A percentile compares a stretch with the other conserved stretches of the same genome.
These are phyloP conservation scores for Cryptocephalus moraei DNA, from an alignment of 2,888 invertebrate species.

Conservation along the genomic window DNA sequence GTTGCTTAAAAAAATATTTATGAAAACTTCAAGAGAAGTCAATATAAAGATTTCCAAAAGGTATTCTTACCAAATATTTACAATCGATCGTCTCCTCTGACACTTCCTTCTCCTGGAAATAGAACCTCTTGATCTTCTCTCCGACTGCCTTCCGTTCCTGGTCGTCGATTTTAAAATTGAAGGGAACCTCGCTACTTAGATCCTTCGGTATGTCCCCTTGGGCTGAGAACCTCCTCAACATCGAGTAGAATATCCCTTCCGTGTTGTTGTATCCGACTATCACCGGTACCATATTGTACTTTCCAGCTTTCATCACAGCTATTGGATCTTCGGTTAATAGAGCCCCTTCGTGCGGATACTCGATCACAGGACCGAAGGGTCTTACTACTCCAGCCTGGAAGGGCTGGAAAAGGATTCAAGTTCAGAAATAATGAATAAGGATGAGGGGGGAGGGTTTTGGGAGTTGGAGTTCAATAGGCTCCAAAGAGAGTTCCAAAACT, in stretches of 20 bases:
- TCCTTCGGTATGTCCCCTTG: conserved; percentile 10
- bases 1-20: no score
- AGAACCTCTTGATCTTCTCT: conserved; percentile 33
- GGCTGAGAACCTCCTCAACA: conserved; percentile 1
- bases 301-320: conserved; percentile 3
- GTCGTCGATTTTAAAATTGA: conserved; percentile 20
- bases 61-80: conserved; percentile 24
- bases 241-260: conserved; percentile 2
- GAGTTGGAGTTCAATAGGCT: no score
- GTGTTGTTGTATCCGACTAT: conserved; percentile 2
- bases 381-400: not conserved
- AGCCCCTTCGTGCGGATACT: conserved; percentile 4
- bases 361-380: conserved; percentile 2
- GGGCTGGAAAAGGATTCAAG: not conserved
- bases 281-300: conserved; percentile 1
- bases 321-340: conserved; percentile 3
- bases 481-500: no score
- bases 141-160: conserved; percentile 28
- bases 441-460: no score
- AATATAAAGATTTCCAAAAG: not conserved
- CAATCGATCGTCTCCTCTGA: conserved; percentile 31
- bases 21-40: no score
- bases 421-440: not conserved
- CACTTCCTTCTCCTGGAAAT: conserved; percentile 37
- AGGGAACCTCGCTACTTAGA: conserved; percentile 20